Base-by-base conservation (phyloP, 2,113 vertebrate species). In the Porphyrio hochstetteri region DNA sequence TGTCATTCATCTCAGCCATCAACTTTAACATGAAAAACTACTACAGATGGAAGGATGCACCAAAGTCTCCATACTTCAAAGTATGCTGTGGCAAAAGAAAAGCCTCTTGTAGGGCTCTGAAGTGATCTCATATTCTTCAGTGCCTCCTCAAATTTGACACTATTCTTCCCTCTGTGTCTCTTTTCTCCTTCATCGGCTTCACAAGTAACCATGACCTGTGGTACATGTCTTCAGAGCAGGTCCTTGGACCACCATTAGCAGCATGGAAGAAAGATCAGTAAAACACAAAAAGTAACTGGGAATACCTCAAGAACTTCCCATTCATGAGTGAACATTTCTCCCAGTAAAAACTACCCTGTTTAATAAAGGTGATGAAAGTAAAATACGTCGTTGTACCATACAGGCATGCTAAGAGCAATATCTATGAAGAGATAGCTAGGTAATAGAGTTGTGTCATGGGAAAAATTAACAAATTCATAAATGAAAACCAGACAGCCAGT, bases 361-460 rank as follows among this genome's bases (percentile, higher is more conserved):
- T 46, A 46, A 55, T 13, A 64, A 56, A 56, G 19, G 24, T 71
- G 16, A 19, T 28, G 5, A 35, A 69, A 50, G 12, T 42, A 16
- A 68, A 82, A 42, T 36, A 76, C 42, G 20, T 10, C n/a, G 10
- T 57, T 60, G 23, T 17, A 48, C 17, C 48, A 40, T 72, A 61
- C 9, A 13, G 33, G 2, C 20, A 46, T 8, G 8, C 44, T 9
- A 46, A 46, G 44, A 46, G 17, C 17, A 46, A 16, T 19, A 46
- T 46, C 17, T 18, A 46, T 9, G 8, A 46, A 46, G 44, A 46
- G 17, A 46, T 8, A 38, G 33, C 5, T 7, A 21, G 10, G 29
- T 48, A 42, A 63, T 0, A n/a, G n/a, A 72, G 6, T 2, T 59
- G 6, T 1, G 0, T 42, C 13, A 40, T 55, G 23, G 44, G 18